A percentile compares a stretch with the other conserved stretches of the same genome.
phyloP scores from a whole-genome alignment of 2,113 vertebrate species.

The Haemorhous mexicanus region DNA sequence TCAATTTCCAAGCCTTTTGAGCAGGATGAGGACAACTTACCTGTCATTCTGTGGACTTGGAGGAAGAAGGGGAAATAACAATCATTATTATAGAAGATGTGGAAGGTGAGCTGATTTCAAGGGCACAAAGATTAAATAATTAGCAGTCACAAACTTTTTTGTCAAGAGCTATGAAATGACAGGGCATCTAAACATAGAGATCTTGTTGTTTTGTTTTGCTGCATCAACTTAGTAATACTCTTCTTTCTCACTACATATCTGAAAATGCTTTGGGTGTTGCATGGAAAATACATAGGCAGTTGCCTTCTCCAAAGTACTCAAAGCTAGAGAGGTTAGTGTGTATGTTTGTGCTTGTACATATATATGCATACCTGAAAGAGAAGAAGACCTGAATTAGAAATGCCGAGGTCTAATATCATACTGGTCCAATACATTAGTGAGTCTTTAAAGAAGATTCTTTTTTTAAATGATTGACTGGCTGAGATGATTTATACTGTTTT shows the following conservation, averaged over 20 bases:
- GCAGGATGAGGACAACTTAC: background rate
- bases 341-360: background rate
- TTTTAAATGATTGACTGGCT: background rate
- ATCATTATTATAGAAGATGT: background rate
- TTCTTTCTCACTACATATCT: background rate
- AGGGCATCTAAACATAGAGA: background rate
- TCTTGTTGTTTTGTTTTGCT: background rate
- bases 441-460: background rate
- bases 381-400: background rate
- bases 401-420: background rate
- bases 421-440: background rate
- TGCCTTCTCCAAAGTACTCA: background rate
- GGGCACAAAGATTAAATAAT: background rate
- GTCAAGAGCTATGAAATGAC: background rate
- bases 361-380: background rate
- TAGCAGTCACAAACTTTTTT: background rate
- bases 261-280: background rate
- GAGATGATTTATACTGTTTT: background rate
- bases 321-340: background rate
- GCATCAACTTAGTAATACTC: background rate
- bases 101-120: background rate
- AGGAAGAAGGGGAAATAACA: background rate
- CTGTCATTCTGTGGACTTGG: background rate
- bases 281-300: background rate
- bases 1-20: background rate